Conservation (phyloP, 2,797 vertebrate genomes). For the Crenuchus spilurus region DNA sequence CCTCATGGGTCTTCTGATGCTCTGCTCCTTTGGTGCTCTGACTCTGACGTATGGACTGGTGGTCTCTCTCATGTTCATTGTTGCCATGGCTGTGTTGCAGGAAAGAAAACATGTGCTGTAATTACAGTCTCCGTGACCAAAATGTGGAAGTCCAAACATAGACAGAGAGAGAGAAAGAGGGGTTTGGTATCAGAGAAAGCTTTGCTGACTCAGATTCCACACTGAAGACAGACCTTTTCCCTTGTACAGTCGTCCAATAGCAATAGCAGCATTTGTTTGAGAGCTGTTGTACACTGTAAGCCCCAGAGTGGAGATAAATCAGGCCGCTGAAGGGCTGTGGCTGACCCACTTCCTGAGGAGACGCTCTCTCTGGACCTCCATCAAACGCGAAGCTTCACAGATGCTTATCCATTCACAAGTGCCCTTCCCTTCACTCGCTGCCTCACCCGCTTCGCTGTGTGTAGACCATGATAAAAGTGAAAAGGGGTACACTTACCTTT, state of each 20-base stretch:
- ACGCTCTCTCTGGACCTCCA: not conserved
- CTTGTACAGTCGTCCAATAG: conserved; percentile 4
- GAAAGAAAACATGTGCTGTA: conserved; percentile 38
- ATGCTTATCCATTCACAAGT: conserved; percentile 27
- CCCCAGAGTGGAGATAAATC: conserved; percentile 22
- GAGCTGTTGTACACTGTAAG: not conserved
- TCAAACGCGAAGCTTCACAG: conserved; percentile 4
- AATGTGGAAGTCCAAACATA: conserved; percentile 19
- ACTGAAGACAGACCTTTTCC: conserved; percentile 7
- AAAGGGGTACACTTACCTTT: no score
- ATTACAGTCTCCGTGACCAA: conserved; percentile 29
- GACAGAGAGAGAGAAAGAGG: conserved; percentile 13
- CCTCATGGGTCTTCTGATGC: conserved; percentile 4
- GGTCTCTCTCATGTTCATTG: conserved; percentile 25
- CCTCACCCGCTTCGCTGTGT: not conserved
- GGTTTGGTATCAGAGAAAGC: conserved; percentile 24
- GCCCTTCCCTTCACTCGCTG: conserved; percentile 3
- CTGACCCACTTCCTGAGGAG: conserved; percentile 25
- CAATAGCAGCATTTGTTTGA: conserved; percentile 23
- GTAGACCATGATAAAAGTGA: no score
- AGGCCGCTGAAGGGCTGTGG: not conserved
- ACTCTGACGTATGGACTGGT: not conserved
- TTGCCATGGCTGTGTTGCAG: conserved; percentile 29
- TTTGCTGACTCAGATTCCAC: conserved; percentile 21
- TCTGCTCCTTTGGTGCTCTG: conserved; percentile 17